Evolutionary conservation across 1,140 invertebrate species (phyloP).

Genomic region (Aphelenchoides besseyi): DNA sequence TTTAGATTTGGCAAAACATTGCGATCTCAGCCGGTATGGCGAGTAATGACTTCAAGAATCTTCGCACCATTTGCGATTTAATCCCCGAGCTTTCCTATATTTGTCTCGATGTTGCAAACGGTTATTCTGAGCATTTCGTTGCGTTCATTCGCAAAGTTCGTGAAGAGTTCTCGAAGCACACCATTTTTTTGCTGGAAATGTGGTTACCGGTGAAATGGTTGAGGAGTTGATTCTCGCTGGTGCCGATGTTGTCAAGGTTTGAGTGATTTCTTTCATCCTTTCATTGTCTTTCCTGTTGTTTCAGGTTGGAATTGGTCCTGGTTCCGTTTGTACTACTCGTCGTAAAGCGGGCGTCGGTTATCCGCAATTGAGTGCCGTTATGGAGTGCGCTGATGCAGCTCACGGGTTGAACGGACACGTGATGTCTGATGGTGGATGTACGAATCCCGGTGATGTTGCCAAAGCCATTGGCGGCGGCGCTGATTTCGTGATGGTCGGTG

Average conservation of each 20-base stretch:
- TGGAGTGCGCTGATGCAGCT: constrained; percentile 93
- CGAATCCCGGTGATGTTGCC: constrained; percentile 86
- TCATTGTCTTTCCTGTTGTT: not conserved
- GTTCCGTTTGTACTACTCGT: constrained; percentile 86
- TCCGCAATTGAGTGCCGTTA: constrained; percentile 85
- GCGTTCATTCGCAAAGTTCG: constrained; percentile 81
- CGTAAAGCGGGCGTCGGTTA: constrained; percentile 92
- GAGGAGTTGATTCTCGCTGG: constrained; percentile 87
- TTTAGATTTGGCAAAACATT: constrained; percentile 68
- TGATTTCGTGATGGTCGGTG: constrained; percentile 93
- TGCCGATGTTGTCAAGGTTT: constrained; percentile 83
- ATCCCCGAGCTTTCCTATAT: constrained; percentile 75
- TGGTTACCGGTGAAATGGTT: constrained; percentile 94
- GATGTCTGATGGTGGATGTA: constrained; percentile 83
- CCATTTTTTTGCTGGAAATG: constrained; percentile 86
- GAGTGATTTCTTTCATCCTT: constrained; percentile 73
- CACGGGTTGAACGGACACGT: constrained; percentile 83
- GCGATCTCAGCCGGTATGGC: constrained; percentile 81
- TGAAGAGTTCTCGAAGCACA: constrained; percentile 75
- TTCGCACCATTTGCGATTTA: constrained; percentile 71
- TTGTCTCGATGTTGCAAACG: constrained; percentile 93
- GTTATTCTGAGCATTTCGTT: constrained; percentile 89
- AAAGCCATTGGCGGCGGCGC: constrained; percentile 92
- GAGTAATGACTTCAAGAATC: constrained; percentile 76
- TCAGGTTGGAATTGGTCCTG: constrained; percentile 84